Percentiles rank a stretch among this genome's conserved stretches.
Evolutionary conservation across 2,113 vertebrate genomes (phyloP).

Genomic region (Oreotrochilus melanogaster): DNA sequence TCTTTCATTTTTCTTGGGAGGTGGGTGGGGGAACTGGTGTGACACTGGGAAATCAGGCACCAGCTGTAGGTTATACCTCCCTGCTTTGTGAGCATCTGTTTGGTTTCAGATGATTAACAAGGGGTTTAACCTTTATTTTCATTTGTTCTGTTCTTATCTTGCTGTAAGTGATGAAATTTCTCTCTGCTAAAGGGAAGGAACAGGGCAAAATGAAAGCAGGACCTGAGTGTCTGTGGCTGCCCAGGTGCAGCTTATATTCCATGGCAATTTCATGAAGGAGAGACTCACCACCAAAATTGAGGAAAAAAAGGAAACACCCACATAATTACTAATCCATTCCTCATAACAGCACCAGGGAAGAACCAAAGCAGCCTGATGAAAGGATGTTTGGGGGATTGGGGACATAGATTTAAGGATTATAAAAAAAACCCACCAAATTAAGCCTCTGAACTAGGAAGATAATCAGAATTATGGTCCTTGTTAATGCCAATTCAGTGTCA

Average conservation of each 20-base stretch:
- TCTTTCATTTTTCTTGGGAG: background rate
- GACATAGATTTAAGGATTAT: background rate
- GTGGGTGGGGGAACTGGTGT: background rate
- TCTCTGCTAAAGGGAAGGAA: background rate
- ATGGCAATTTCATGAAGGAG: background rate
- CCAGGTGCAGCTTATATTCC: background rate
- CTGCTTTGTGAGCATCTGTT: background rate
- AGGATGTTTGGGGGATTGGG: accelerated
- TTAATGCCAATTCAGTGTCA: background rate
- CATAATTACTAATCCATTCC: background rate
- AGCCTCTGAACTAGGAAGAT: background rate
- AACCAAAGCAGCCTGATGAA: background rate
- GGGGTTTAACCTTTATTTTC: accelerated
- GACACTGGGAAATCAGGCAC: background rate
- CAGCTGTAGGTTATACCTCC: background rate
- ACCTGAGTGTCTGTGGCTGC: background rate
- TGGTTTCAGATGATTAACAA: background rate
- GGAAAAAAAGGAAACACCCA: background rate
- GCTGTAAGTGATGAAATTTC: background rate
- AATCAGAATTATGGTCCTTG: background rate
- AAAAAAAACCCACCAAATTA: background rate
- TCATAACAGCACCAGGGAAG: background rate
- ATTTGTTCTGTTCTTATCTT: background rate
- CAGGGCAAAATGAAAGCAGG: background rate
- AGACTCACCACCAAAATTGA: background rate